Conservation (phyloP, 2,797 vertebrate genomes). For the Sebastiscus albofasciatus region DNA sequence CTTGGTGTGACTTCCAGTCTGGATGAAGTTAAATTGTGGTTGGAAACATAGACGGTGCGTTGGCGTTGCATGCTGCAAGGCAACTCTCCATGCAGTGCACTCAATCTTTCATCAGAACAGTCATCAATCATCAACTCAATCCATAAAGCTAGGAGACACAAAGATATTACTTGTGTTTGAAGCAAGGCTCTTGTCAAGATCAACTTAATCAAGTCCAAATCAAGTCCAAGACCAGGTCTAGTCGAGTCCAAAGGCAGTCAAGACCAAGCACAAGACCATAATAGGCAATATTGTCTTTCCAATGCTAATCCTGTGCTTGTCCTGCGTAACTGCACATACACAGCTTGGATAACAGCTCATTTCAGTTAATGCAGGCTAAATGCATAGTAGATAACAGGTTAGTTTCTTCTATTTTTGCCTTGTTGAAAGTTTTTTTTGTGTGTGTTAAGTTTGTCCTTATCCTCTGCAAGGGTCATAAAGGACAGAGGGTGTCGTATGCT, state of each 20-base stretch:
- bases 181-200: not conserved
- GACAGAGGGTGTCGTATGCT: too few relatives aligned
- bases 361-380: not conserved
- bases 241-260: not conserved
- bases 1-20: slow-evolving; percentile 31
- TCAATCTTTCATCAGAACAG: not conserved
- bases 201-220: not conserved
- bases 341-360: not conserved
- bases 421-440: too few relatives aligned
- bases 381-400: not conserved
- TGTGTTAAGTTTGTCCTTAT: too few relatives aligned
- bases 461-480: too few relatives aligned
- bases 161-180: not conserved
- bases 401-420: too few relatives aligned
- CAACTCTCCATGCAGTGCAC: not conserved
- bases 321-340: not conserved
- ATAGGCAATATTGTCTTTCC: not conserved
- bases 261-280: too few relatives aligned
- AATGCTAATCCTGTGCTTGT: not conserved
- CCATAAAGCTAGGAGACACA: not conserved
- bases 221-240: not conserved
- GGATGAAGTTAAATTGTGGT: slow-evolving; percentile 9
- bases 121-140: slow-evolving; percentile 7
- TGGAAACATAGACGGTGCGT: slow-evolving; percentile 5
- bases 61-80: not conserved